Evolutionary conservation across 2,113 vertebrate species (phyloP).

Genomic region (human): DNA sequence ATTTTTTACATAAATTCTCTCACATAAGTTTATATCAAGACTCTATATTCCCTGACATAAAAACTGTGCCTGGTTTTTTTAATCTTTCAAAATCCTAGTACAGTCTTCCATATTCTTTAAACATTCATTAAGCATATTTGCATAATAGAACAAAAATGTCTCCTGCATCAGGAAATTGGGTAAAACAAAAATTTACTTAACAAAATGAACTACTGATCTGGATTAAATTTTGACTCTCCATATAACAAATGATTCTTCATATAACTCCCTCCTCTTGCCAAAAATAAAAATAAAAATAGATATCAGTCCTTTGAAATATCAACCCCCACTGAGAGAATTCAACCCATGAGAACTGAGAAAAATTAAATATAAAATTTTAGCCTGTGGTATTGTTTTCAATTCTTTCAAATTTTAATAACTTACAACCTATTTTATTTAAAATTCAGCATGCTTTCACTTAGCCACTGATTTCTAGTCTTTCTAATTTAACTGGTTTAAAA

Average conservation of each 20-base stretch:
- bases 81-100: neutral
- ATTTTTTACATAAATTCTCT: neutral
- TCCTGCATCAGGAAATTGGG: neutral
- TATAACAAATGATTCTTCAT: neutral
- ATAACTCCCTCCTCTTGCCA: neutral
- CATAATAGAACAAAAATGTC: neutral
- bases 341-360: neutral
- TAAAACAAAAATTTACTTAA: neutral
- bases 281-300: neutral
- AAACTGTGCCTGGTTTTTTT: neutral
- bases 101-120: neutral
- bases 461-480: neutral
- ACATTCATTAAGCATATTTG: conserved; percentile 10
- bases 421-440: neutral
- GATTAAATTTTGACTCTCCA: neutral
- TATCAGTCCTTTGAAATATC: neutral
- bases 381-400: neutral
- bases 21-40: neutral
- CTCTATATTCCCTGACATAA: neutral
- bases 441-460: neutral
- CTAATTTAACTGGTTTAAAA: neutral
- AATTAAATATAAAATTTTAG: neutral
- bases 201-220: neutral
- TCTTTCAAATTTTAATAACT: neutral
- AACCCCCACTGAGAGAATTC: neutral